Conservation (phyloP, 2,888 invertebrate species). For the Lagria hirta region DNA sequence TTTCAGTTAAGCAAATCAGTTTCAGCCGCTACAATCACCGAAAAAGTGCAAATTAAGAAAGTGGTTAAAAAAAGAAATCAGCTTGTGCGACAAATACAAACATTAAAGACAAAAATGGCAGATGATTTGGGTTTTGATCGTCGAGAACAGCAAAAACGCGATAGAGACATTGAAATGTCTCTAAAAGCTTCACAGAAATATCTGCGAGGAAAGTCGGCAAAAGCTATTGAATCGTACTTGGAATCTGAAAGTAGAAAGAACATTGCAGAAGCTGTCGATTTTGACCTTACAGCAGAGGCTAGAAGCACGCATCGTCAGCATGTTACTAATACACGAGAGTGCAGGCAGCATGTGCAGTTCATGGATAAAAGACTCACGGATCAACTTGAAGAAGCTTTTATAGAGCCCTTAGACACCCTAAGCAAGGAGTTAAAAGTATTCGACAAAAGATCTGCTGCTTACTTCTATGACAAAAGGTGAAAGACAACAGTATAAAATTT, state of each 20-base stretch:
- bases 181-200: constrained; percentile 56
- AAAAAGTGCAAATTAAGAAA: constrained; percentile 63
- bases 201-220: constrained; percentile 74
- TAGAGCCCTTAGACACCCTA: constrained; percentile 61
- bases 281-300: constrained; percentile 44
- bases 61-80: constrained; percentile 56
- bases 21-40: constrained; percentile 63
- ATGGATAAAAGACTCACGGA: constrained; percentile 53
- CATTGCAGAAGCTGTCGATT: constrained; percentile 55
- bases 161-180: constrained; percentile 51
- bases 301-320: constrained; percentile 2
- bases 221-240: constrained; percentile 68
- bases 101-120: constrained; percentile 54
- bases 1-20: constrained; percentile 65
- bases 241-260: constrained; percentile 61
- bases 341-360: constrained; percentile 49
- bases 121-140: constrained; percentile 55
- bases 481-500: constrained; percentile 20
- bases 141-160: constrained; percentile 53
- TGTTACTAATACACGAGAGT: constrained; percentile 42
- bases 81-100: constrained; percentile 51
- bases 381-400: constrained; percentile 60
- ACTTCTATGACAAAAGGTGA: constrained; percentile 69
- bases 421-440: constrained; percentile 66
- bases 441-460: constrained; percentile 61